Base-by-base conservation (phyloP, 2,113 vertebrate species). In the Reinhardtius hippoglossoides region DNA sequence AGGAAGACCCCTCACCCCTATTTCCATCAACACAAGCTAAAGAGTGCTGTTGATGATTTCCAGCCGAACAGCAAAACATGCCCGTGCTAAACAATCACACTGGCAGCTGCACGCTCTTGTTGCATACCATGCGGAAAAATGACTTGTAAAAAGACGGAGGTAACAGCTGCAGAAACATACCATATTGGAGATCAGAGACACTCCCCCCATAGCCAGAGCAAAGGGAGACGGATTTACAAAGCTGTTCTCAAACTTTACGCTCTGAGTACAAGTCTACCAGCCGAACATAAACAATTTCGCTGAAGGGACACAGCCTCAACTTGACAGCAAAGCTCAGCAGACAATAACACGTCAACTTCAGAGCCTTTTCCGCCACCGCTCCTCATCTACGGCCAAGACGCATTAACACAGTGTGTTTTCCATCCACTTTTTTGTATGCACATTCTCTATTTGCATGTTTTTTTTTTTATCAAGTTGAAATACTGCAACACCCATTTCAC, bases 21-120 rank as follows among this genome's bases (percentile, higher is more conserved):
- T 68, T 6, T 68, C 80, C 75, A 72, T 80, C 44, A 73, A 26
- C 46, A 55, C 23, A 61, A 71, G 65, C 64, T 40, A 64, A 87
- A 85, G 82, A 68, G 58, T 73, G 46, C 75, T 26, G 57, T 67
- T 46, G 37, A 55, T 52, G 65, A 86, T 72, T 80, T 78, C 69
- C 58, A 73, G 31, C 73, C 58, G 35, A 55, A 67, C 81, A 76
- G 78, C 56, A 35, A 69, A 69, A 60, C 52, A 5, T 55, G 67
- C 61, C 57, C 44, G 44, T 66, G 52, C 62, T 78, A 67, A 89
- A 87, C 84, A 90, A 80, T 76, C 50, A 65, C 50, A 37, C 67
- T 1, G 71, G 69, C 82, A 88, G 87, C 70, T 81, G 81, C 56
- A 37, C 42, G 80, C 70, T 76, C 60, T 65, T 68, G 72, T 69